A percentile compares a stretch with the other conserved stretches of the same genome.
Evolutionary conservation across 2,113 vertebrate genomes (phyloP).

Genomic region (Plecturocebus donacophilus): DNA sequence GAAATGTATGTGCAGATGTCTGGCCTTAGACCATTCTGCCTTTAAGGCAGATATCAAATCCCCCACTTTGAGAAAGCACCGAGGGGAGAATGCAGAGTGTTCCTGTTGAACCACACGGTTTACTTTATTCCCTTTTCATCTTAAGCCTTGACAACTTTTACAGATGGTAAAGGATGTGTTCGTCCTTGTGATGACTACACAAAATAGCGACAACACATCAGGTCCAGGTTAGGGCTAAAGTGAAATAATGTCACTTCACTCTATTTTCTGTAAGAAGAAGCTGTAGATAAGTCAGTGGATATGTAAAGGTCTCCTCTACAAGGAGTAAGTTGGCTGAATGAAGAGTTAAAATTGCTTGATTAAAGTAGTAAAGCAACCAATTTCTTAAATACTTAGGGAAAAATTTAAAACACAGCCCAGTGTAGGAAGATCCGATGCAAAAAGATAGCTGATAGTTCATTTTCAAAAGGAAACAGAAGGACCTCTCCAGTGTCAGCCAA

Average conservation of each 20-base stretch:
- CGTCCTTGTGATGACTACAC: constrained; percentile 6
- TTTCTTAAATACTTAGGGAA: neutral
- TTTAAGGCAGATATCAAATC: neutral
- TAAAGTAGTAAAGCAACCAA: neutral
- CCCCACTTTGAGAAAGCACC: neutral
- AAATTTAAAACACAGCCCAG: neutral
- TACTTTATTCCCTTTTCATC: constrained; percentile 30
- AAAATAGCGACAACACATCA: neutral
- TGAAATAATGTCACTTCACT: neutral
- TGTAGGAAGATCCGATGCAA: neutral
- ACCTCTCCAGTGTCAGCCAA: neutral
- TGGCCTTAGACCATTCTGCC: constrained; percentile 9
- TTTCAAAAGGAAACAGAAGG: neutral
- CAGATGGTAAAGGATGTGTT: neutral
- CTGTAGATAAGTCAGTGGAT: neutral
- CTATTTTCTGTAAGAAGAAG: neutral
- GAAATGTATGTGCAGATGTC: neutral
- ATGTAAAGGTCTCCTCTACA: neutral
- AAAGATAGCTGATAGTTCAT: neutral
- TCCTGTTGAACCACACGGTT: neutral
- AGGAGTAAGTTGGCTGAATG: neutral
- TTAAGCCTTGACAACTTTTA: neutral
- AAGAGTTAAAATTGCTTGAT: constrained; percentile 38
- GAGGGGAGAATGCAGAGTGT: neutral
- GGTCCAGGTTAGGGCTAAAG: neutral